phyloP scores from a whole-genome alignment of 2,113 vertebrate genomes.

The Sprattus sprattus region DNA sequence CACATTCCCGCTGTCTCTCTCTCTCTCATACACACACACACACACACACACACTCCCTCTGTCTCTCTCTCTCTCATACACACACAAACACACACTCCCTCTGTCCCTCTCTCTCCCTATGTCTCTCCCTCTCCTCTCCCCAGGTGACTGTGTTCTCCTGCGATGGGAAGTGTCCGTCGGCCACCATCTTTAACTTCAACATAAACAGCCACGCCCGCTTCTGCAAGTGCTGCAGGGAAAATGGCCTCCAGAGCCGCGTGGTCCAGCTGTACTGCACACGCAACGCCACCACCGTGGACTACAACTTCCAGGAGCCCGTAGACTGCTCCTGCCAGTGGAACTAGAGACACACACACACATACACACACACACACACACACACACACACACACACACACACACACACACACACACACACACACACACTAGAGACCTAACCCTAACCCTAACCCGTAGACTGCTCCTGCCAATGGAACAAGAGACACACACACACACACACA shows the following conservation, averaged over 20 bases:
- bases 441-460: too few species aligned
- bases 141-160: conserved; percentile 93
- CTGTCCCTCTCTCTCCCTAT: background rate
- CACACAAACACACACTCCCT: too few species aligned
- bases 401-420: background rate
- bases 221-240: conserved; percentile 96
- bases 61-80: too few species aligned
- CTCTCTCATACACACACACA: too few species aligned
- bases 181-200: conserved; percentile 98
- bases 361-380: too few species aligned
- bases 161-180: conserved; percentile 95
- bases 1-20: too few species aligned
- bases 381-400: background rate
- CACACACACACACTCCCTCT: too few species aligned
- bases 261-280: conserved; percentile 89
- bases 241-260: conserved; percentile 80
- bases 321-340: conserved; percentile 98
- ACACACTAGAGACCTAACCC: conserved; percentile 58
- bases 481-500: too few species aligned
- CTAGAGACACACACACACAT: too few species aligned
- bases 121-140: conserved; percentile 16
- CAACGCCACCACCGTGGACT: conserved; percentile 86
- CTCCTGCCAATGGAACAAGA: too few species aligned
- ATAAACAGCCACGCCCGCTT: conserved; percentile 94
- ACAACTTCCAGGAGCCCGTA: conserved; percentile 86